Base-by-base conservation (phyloP, 2,113 vertebrate species). In the Entelurus aequoreus region DNA sequence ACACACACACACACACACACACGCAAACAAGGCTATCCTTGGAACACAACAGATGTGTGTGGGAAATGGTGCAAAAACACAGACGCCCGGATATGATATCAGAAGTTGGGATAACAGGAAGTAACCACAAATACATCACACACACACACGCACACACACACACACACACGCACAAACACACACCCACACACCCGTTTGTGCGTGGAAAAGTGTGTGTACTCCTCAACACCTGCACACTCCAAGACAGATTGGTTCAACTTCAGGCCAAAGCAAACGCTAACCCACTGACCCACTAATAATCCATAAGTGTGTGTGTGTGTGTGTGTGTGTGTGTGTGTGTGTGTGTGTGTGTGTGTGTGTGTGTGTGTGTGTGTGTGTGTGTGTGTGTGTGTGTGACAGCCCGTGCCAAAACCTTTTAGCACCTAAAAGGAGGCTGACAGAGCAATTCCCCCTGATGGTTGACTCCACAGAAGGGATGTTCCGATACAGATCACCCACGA, bases 1-100 rank as follows among this genome's bases (percentile, higher is more conserved):
- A 46, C 40, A 54, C 21, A 35, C 5, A 46, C 40, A 54, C 21
- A 35, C 5, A 50, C 7, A 50, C 7, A 50, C 7, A n/a, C 3
- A 8, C 42, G 9, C 42, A 46, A 11, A 46, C 42, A 12, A 54
- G 10, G 28, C 62, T 57, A 71, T 65, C 48, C 21, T 12, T 75
- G 65, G 80, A 74, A 79, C 64, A 70, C 75, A 79, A 66, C 81
- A 85, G 84, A 86, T 82, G 86, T 81, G 83, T 83, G 80, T 86
- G 88, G 84, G 86, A 89, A 88, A 82, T 69, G 12, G 15, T 68
- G 78, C 76, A 79, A 74, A 84, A 78, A 79, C 69, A 76, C 54
- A 83, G 75, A 42, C 40, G 2, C 15, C 65, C 67, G 83, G 83
- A 86, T 69, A 65, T 86, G 77, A 86, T 78, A 79, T 87, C 84